phyloP scores from a whole-genome alignment of 2,797 vertebrate species.

The Merluccius polli region DNA sequence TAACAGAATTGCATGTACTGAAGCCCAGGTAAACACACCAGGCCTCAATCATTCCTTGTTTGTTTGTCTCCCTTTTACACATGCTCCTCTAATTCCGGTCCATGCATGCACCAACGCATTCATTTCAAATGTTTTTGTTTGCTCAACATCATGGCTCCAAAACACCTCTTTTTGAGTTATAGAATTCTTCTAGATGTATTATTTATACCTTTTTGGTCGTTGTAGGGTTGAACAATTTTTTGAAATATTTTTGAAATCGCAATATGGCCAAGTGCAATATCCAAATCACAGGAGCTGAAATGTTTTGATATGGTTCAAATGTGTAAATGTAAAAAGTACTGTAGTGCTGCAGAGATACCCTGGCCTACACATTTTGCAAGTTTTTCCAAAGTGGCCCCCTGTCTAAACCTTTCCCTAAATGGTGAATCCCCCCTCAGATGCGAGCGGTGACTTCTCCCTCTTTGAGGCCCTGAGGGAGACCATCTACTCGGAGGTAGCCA shows the following conservation, averaged over 20 bases:
- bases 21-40: conserved; percentile 87
- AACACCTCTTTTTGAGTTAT: not conserved
- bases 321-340: too few relatives aligned
- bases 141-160: not conserved
- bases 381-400: not conserved
- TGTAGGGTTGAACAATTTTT: too few relatives aligned
- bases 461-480: conserved; percentile 96
- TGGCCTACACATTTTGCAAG: too few relatives aligned
- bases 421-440: conserved; percentile 70
- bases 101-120: conserved; percentile 21
- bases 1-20: conserved; percentile 98
- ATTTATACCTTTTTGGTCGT: too few relatives aligned
- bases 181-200: too few relatives aligned
- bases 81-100: conserved; percentile 14
- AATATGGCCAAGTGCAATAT: too few relatives aligned
- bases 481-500: conserved; percentile 97
- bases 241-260: too few relatives aligned
- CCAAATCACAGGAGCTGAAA: too few relatives aligned
- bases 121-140: not conserved
- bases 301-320: too few relatives aligned
- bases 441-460: conserved; percentile 95
- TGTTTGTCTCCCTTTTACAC: conserved; percentile 10
- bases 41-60: conserved; percentile 35
- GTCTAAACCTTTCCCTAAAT: not conserved
- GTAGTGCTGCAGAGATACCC: too few relatives aligned